Base-by-base conservation (phyloP, 37 sponge, comb jelly and placozoan genomes). In the Mnemiopsis leidyi region DNA sequence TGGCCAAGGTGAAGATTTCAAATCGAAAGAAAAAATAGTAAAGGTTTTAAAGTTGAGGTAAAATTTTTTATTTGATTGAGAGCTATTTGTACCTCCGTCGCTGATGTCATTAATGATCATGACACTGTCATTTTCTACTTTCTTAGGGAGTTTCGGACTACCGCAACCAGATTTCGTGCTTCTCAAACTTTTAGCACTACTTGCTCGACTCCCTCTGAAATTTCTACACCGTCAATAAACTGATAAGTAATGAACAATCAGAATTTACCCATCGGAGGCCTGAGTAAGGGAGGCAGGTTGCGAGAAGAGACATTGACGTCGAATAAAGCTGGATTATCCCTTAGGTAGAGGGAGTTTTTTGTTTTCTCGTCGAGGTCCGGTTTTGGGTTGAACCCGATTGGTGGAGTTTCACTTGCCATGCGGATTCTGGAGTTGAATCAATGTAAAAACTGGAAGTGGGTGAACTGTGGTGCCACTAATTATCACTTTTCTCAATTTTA, bases 31-130 rank as follows among this genome's bases (percentile, higher is more conserved):
- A n/a, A n/a, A n/a, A n/a, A n/a, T n/a, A n/a, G n/a, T n/a, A n/a
- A n/a, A n/a, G n/a, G n/a, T n/a, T n/a, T n/a, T n/a, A n/a, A n/a
- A n/a, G n/a, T n/a, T n/a, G n/a, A n/a, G n/a, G n/a, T n/a, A n/a
- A n/a, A n/a, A n/a, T n/a, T n/a, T n/a, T n/a, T n/a, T n/a, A n/a
- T n/a, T n/a, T n/a, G n/a, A n/a, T n/a, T 48, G 73, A 23, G 79
- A 77, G 79, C 79, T 77, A 34, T 77, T 77, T 77, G 79, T 77
- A 77, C 79, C 79, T 77, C 79, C 79, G 79, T 77, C 61, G 13
- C 61, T 48, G 61, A 48, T 13, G 13, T 48, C 61, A 48, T 48
- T 48, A 48, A 48, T 48, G 61, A 48, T 48, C 61, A 48, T 48
- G 13, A 13, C 33, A 33, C 30, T 36, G 3, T 77, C 32, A 34